phyloP scores from a whole-genome alignment of 64 coral and sea anemone species.

The Stylophora pistillata region DNA sequence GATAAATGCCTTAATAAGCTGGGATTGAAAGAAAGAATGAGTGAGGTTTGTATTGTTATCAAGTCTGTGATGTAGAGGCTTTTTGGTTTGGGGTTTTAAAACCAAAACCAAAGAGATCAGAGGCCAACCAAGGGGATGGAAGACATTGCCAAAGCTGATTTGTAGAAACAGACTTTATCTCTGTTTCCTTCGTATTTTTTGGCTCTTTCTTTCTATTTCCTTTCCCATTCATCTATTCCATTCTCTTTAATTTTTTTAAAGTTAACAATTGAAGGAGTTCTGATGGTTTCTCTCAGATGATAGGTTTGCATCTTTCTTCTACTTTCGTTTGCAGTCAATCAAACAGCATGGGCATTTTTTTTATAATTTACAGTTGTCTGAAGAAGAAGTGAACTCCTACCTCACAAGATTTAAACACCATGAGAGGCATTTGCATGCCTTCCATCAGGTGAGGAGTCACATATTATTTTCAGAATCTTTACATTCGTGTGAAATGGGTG shows the following conservation, averaged over 20 bases:
- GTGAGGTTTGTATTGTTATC: not conserved
- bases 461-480: not conserved
- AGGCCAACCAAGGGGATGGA: too few relatives aligned
- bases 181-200: not conserved
- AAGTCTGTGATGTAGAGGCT: not conserved
- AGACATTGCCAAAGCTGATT: too few relatives aligned
- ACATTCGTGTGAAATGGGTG: not conserved
- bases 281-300: not conserved
- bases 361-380: slow-evolving; percentile 36
- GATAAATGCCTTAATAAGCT: slow-evolving; percentile 53
- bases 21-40: slow-evolving; percentile 13
- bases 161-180: too few relatives aligned
- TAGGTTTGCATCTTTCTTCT: too few relatives aligned
- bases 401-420: slow-evolving; percentile 48
- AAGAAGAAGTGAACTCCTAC: slow-evolving; percentile 53
- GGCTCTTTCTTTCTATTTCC: not conserved
- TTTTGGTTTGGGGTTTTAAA: not conserved
- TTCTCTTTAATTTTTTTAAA: not conserved
- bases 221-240: not conserved
- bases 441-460: slow-evolving; percentile 44
- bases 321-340: too few relatives aligned
- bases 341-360: not conserved
- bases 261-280: not conserved
- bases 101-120: too few relatives aligned
- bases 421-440: slow-evolving; percentile 40